These are phyloP conservation scores for Nebria brevicollis DNA, from an alignment of 2,888 invertebrate genomes.

Conservation along the genomic window DNA sequence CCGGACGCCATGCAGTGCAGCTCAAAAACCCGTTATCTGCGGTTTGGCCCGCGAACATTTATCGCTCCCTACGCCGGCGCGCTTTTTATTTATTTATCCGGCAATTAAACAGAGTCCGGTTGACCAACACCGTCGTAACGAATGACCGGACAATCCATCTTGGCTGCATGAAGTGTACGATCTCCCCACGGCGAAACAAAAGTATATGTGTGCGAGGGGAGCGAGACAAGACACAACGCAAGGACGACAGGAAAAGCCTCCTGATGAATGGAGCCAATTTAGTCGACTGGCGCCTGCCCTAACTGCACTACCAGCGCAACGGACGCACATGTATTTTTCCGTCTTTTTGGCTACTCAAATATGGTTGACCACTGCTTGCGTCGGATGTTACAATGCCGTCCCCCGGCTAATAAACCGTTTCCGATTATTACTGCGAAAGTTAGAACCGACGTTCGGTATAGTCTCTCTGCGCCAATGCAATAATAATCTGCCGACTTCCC, in stretches of 20 bases:
- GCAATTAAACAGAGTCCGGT: slow-evolving; percentile 55
- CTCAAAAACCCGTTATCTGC: slow-evolving; percentile 26
- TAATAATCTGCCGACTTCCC: slow-evolving; percentile 36
- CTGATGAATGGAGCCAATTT: slow-evolving; percentile 60
- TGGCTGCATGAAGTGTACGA: slow-evolving; percentile 43
- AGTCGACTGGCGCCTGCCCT: slow-evolving; percentile 56
- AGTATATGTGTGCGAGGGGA: slow-evolving; percentile 54
- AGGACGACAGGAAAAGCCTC: slow-evolving; percentile 56
- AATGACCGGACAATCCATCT: slow-evolving; percentile 56
- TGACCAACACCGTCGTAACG: slow-evolving; percentile 50
- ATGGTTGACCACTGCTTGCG: slow-evolving; percentile 34
- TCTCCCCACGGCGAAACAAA: slow-evolving; percentile 52
- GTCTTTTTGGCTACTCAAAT: slow-evolving; percentile 24
- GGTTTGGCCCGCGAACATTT: slow-evolving; percentile 14
- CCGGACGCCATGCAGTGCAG: not conserved
- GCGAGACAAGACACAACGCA: slow-evolving; percentile 54
- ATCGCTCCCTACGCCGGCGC: slow-evolving; percentile 19
- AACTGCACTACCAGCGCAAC: slow-evolving; percentile 47
- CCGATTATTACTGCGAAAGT: slow-evolving; percentile 43
- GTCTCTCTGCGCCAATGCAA: slow-evolving; percentile 31
- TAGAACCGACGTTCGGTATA: slow-evolving; percentile 38
- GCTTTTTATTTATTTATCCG: slow-evolving; percentile 55
- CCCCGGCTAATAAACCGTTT: slow-evolving; percentile 42
- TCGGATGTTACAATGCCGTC: slow-evolving; percentile 19
- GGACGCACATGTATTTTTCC: slow-evolving; percentile 21